Evolutionary conservation across 2,888 invertebrate species (phyloP).

Genomic region (Calameuta idolon): DNA sequence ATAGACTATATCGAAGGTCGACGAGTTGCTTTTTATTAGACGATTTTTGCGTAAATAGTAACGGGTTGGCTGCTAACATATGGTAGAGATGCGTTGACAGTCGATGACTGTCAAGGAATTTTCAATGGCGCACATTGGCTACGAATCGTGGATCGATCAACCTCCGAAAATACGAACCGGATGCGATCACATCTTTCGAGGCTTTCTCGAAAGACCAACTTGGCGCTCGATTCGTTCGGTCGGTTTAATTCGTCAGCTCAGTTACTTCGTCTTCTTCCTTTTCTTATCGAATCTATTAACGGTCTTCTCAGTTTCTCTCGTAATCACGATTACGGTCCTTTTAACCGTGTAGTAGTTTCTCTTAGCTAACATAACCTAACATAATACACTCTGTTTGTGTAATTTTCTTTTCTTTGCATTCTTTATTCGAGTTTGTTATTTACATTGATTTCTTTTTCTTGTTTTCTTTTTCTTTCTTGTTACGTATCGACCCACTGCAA

Average conservation of each 20-base stretch:
- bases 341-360: neutral
- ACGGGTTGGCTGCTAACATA: conserved; percentile 45
- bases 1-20: conserved; percentile 60
- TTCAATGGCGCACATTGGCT: conserved; percentile 33
- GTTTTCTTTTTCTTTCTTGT: neutral
- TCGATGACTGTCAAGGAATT: conserved; percentile 34
- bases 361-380: neutral
- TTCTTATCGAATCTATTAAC: neutral
- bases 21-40: conserved; percentile 54
- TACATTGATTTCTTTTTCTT: neutral
- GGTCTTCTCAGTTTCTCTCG: neutral
- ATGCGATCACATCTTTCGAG: neutral
- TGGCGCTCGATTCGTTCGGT: neutral
- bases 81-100: conserved; percentile 40
- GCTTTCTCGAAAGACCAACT: neutral
- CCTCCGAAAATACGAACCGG: conserved; percentile 27
- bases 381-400: neutral
- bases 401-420: neutral
- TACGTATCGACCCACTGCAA: neutral
- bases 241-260: neutral
- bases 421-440: neutral
- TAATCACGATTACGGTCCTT: neutral
- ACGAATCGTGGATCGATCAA: conserved; percentile 28
- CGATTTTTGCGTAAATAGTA: conserved; percentile 53
- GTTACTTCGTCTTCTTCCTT: neutral